Evolutionary conservation across 2,113 vertebrate genomes (phyloP).

Genomic region (Microtus montanus): DNA sequence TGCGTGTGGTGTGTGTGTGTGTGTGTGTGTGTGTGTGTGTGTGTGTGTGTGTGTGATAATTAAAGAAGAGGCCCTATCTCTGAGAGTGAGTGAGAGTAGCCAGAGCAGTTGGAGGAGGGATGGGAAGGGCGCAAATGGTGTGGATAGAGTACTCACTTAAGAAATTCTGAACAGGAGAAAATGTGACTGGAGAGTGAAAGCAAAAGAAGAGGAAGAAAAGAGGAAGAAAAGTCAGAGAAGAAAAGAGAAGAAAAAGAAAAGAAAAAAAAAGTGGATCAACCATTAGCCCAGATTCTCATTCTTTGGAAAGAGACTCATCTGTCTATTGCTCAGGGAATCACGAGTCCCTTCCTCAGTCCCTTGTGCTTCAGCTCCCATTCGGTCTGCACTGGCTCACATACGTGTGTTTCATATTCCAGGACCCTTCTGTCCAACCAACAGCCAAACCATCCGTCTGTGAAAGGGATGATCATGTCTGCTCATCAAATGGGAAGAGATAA

Average conservation of each 20-base stretch:
- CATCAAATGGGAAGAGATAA: neutral
- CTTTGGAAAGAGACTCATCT: no score
- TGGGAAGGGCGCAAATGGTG: neutral
- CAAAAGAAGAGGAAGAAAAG: neutral
- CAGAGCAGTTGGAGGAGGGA: neutral
- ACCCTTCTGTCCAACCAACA: neutral
- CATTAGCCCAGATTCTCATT: neutral
- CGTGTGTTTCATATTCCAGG: neutral
- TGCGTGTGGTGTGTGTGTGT: neutral
- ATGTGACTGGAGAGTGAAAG: neutral
- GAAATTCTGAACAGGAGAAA: neutral
- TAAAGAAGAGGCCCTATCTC: neutral
- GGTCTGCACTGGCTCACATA: neutral
- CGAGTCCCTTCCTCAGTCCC: fast-evolving
- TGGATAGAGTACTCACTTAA: neutral
- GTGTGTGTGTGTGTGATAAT: neutral
- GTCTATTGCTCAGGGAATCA: neutral
- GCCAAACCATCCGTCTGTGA: neutral
- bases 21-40: neutral
- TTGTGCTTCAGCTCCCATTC: neutral
- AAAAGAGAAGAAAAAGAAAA: neutral
- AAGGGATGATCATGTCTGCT: neutral
- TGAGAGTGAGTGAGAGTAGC: neutral
- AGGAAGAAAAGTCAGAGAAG: fast-evolving
- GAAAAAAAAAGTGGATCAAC: neutral